phyloP scores from a whole-genome alignment of 2,888 invertebrate genomes.

The Habrosyne pyritoides region DNA sequence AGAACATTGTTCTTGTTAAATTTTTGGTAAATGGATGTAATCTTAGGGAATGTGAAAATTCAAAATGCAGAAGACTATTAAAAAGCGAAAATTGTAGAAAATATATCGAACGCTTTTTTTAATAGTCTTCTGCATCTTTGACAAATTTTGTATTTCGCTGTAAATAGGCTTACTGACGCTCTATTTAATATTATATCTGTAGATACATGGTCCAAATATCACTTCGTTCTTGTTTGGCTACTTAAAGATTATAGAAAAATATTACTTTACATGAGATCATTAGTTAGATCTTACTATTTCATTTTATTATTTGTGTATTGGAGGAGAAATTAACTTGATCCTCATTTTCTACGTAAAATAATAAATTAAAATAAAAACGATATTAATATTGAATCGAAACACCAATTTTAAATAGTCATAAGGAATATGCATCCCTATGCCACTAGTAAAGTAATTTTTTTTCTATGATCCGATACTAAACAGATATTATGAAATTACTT shows the following conservation, averaged over 20 bases:
- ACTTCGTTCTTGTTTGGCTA: conserved; percentile 33
- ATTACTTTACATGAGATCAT: not conserved
- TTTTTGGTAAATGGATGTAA: not conserved
- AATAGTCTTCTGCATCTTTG: conserved; percentile 27
- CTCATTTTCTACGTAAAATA: too few relatives aligned
- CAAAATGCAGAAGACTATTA: not conserved
- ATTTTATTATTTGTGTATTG: too few relatives aligned
- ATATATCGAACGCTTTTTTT: not conserved
- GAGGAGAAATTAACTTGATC: too few relatives aligned
- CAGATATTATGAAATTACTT: conserved; percentile 42
- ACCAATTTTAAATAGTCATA: too few relatives aligned
- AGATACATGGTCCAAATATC: conserved; percentile 52
- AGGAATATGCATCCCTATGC: too few relatives aligned
- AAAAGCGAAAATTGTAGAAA: not conserved
- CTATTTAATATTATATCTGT: conserved; percentile 43
- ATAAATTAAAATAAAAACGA: too few relatives aligned
- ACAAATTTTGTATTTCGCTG: conserved; percentile 46
- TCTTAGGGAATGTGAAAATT: not conserved
- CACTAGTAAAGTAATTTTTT: conserved; percentile 8
- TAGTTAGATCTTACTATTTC: too few relatives aligned
- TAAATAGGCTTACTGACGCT: conserved; percentile 48
- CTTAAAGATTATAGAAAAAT: conserved; percentile 9
- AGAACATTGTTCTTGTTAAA: not conserved
- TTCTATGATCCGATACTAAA: conserved; percentile 11
- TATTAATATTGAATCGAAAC: too few relatives aligned